Percentiles rank a stretch among this genome's conserved stretches.
These are phyloP conservation scores for Miichthys miiuy DNA, from an alignment of 2,797 vertebrate genomes.

Conservation along the genomic window DNA sequence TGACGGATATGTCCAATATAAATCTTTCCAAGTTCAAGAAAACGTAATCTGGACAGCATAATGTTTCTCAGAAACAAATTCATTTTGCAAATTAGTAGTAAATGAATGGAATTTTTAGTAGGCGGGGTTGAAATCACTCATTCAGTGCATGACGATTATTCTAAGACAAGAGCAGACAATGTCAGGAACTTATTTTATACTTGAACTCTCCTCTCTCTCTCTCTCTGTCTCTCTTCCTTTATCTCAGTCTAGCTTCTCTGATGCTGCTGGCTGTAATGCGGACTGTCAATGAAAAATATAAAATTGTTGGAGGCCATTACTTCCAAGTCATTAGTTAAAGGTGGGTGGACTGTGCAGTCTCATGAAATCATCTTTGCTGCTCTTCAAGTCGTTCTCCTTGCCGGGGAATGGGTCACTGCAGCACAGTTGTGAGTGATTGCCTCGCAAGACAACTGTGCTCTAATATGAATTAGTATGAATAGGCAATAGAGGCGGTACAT, in stretches of 20 bases:
- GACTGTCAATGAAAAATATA: conserved; percentile 75
- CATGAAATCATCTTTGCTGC: conserved; percentile 74
- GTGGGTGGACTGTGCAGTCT: conserved; percentile 74
- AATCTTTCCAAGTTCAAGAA: background rate
- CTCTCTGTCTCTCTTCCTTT: conserved; percentile 4
- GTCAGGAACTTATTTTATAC: conserved; percentile 33
- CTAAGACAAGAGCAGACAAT: conserved; percentile 30
- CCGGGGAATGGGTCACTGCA: conserved; percentile 67
- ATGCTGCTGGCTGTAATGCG: conserved; percentile 43
- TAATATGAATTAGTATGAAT: conserved; percentile 55
- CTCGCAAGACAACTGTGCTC: conserved; percentile 37
- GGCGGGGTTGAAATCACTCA: background rate
- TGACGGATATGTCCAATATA: background rate
- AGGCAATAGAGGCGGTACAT: conserved; percentile 18
- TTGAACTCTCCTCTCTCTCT: conserved; percentile 14
- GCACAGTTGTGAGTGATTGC: conserved; percentile 53
- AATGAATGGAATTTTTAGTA: background rate
- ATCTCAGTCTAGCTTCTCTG: conserved; percentile 37
- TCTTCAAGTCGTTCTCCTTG: conserved; percentile 73
- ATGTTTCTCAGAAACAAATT: background rate
- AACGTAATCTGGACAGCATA: background rate
- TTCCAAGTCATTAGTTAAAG: conserved; percentile 78
- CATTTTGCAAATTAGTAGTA: background rate
- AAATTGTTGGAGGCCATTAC: conserved; percentile 78
- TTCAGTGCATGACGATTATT: background rate